phyloP scores from a whole-genome alignment of 2,888 invertebrate genomes.

The Acrocera orbiculus region DNA sequence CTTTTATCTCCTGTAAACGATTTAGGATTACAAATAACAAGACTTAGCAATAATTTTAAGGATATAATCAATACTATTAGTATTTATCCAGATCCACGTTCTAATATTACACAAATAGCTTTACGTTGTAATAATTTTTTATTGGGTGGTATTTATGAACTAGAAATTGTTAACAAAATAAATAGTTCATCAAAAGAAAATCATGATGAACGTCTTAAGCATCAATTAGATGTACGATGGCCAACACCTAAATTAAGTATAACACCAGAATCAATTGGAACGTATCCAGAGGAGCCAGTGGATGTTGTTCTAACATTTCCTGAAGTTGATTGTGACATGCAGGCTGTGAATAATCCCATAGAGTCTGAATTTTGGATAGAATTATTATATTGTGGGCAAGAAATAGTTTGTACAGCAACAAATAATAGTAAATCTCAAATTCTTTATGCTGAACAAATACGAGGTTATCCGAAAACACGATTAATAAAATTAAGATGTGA shows the following conservation, averaged over 20 bases:
- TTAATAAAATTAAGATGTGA: conserved; percentile 55
- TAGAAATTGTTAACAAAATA: conserved; percentile 28
- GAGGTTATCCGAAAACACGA: conserved; percentile 50
- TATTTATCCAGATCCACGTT: conserved; percentile 11
- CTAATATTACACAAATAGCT: conserved; percentile 32
- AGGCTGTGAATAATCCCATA: conserved; percentile 28
- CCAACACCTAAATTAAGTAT: conserved; percentile 54
- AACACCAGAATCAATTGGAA: conserved; percentile 57
- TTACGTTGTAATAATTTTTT: conserved; percentile 58
- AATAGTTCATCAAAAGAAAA: not conserved
- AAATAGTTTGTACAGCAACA: conserved; percentile 44
- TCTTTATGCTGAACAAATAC: conserved; percentile 59
- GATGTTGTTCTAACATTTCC: conserved; percentile 59
- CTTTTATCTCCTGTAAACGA: conserved; percentile 10
- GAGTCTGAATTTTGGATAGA: conserved; percentile 59
- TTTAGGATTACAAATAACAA: conserved; percentile 33
- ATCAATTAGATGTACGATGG: conserved; percentile 62
- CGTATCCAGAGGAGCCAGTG: conserved; percentile 60
- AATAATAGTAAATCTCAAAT: conserved; percentile 39
- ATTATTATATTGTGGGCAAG: conserved; percentile 61
- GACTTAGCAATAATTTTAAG: conserved; percentile 20
- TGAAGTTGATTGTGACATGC: conserved; percentile 43
- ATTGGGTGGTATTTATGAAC: conserved; percentile 46
- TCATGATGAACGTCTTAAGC: conserved; percentile 23
- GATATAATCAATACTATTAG: conserved; percentile 17